phyloP scores from a whole-genome alignment of 2,888 invertebrate species.

The Carcina quercana region DNA sequence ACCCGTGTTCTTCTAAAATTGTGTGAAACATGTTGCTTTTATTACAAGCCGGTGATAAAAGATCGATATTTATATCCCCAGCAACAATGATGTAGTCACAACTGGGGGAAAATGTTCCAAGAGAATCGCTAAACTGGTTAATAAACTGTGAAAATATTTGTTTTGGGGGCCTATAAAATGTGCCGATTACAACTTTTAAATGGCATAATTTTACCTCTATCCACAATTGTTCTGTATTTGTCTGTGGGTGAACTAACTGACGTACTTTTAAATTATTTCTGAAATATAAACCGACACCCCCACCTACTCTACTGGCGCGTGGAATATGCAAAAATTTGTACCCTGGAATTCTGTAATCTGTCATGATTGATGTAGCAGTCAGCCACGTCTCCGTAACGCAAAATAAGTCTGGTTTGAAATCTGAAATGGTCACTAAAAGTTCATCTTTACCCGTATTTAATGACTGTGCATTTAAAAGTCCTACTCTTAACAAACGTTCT shows the following conservation, averaged over 20 bases:
- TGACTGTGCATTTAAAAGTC: slow-evolving; percentile 2
- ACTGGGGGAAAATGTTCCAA: not conserved
- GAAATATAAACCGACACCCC: slow-evolving; percentile 2
- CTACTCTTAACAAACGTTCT: not conserved
- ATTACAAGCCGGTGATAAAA: not conserved
- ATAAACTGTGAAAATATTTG: not conserved
- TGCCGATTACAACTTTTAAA: not conserved
- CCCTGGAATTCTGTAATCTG: not conserved
- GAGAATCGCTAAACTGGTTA: not conserved
- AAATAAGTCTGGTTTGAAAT: not conserved
- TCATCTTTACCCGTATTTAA: slow-evolving; percentile 7
- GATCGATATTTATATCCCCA: slow-evolving; percentile 2
- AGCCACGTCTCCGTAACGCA: slow-evolving; percentile 4
- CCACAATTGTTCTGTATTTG: slow-evolving; percentile 2
- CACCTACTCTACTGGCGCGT: slow-evolving; percentile 1
- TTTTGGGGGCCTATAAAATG: slow-evolving; percentile 2
- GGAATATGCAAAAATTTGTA: slow-evolving; percentile 2
- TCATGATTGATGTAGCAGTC: not conserved
- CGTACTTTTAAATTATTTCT: not conserved
- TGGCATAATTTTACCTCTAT: slow-evolving; percentile 1
- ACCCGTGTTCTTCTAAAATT: not conserved
- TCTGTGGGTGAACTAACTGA: not conserved
- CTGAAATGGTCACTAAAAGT: not conserved
- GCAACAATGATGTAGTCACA: slow-evolving; percentile 1
- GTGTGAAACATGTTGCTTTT: not conserved